Evolutionary conservation across 2,797 vertebrate genomes (phyloP), one percentile per base, ranked within the genome.

Genomic region (Nyctibius grandis): DNA sequence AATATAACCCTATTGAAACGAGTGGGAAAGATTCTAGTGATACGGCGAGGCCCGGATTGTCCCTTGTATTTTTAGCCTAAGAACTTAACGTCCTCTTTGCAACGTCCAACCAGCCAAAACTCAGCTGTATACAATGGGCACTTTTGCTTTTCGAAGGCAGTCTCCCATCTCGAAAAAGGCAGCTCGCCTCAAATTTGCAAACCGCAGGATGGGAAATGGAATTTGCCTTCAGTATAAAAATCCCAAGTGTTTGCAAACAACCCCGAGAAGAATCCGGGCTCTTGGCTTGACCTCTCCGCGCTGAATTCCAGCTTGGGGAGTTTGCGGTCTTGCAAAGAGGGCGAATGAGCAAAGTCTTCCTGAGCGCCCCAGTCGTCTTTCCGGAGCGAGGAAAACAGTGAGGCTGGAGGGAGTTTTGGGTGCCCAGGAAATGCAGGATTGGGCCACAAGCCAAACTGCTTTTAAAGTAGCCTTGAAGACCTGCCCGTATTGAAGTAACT

Each of bases 241-340:
- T 86, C 91, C 91, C 83, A 15, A 89, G 48, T 91, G 94, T 94
- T 96, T 96, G 96, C 95, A 96, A 97, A 96, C 85, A 95, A 88
- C 94, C 85, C 73, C 42, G 94, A 77, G 94, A 94, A 93, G 93
- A 86, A 94, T 81, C 93, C 0, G 4, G 64, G 88, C 89, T 94
- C 82, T 88, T 89, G 93, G 89, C 79, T 81, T 94, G 92, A 96
- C 85, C 93, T 86, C 78, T 68, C 73, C 0, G 29, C 0, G 1
- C 75, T 31, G 59, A 48, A 97, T 93, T 92, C 92, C 95, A 90
- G 89, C 82, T 33, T 12, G 65, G 94, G 85, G 69, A 83, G 89
- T 92, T 75, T 93, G 85, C 3, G 82, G 89, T 93, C 89, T 92
- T 74, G 34, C 75, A 83, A 48, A 91, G 51, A 53, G 86, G 86